Base-by-base conservation (phyloP, 35 echinoderm and acorn worm genomes). In the Holothuria glaberrima region DNA sequence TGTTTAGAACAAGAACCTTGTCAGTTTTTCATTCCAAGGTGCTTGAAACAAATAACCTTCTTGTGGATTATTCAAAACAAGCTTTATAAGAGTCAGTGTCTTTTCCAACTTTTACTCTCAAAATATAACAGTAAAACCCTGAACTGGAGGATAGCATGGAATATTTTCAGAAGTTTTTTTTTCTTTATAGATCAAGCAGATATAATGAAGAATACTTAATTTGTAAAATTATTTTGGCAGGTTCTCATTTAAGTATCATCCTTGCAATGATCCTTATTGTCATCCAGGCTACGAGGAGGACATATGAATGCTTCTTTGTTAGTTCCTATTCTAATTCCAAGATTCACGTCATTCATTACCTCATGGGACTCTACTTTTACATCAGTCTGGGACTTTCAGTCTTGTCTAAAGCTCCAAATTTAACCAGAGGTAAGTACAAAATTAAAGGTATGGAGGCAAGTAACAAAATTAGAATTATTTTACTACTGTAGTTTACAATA, bases 331-430 rank as follows among this genome's bases (percentile, higher is more conserved):
- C 93, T 0, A 95, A 93, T 31, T 90, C 97, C 35, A 95, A 87
- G 50, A 99, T 99, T 62, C 88, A 99, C 65, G n/a, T 99, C 4
- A 29, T 68, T 30, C 97, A 99, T 88, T 99, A 95, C 64, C 27
- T 99, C 19, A 35, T 94, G 19, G 97, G 97, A 0, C 35, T 93
- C 10, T 64, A 88, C 18, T 95, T 93, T 27, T 99, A 99, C 64
- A 29, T 89, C 24, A 45, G 89, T 19, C 6, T 68, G 69, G 91
- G 97, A 24, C 52, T 92, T 26, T 90, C 90, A 21, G 12, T 93
- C 16, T 16, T 99, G n/a, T 66, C 91, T 48, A 91, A 95, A 59
- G 97, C 90, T 70, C 97, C 97, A 33, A 65, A 94, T 84, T 34
- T 98, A 22, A 84, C 31, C 17, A 84, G 80, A 61, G 80, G 80